Evolutionary conservation across 2,113 vertebrate genomes (phyloP).

Genomic region (Myrmecophaga tridactyla): DNA sequence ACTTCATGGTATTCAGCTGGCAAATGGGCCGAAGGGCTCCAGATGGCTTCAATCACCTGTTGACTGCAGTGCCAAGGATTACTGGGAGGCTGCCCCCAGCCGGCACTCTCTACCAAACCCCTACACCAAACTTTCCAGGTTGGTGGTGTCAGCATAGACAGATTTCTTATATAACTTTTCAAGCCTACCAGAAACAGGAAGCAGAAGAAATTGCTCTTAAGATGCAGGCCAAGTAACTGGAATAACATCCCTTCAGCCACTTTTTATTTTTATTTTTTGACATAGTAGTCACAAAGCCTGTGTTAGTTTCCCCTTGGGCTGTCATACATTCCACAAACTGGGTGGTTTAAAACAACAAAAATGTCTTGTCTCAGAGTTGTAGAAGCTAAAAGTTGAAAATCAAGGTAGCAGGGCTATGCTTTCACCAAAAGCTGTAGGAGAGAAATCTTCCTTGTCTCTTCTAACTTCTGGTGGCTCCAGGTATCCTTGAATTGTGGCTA

Average conservation of each 20-base stretch:
- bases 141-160: background rate
- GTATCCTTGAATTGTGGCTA: too few relatives aligned
- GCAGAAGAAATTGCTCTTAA: background rate
- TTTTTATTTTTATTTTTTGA: too few relatives aligned
- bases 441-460: too few relatives aligned
- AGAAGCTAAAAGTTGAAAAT: too few relatives aligned
- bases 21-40: background rate
- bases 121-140: background rate
- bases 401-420: too few relatives aligned
- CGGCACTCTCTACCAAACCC: background rate
- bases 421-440: too few relatives aligned
- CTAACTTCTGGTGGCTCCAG: too few relatives aligned
- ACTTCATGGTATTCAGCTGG: background rate
- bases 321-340: too few relatives aligned
- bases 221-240: background rate
- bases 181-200: background rate
- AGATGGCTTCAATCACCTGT: background rate
- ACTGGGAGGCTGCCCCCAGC: background rate
- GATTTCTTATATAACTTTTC: background rate
- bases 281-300: background rate
- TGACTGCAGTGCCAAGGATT: background rate
- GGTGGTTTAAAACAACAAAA: too few relatives aligned
- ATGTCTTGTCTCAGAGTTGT: too few relatives aligned
- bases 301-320: too few relatives aligned
- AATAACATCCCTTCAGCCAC: background rate